Evolutionary conservation across 2,797 vertebrate genomes (phyloP), one percentile per base, ranked within the genome.

Genomic region (Sciurus vulgaris): DNA sequence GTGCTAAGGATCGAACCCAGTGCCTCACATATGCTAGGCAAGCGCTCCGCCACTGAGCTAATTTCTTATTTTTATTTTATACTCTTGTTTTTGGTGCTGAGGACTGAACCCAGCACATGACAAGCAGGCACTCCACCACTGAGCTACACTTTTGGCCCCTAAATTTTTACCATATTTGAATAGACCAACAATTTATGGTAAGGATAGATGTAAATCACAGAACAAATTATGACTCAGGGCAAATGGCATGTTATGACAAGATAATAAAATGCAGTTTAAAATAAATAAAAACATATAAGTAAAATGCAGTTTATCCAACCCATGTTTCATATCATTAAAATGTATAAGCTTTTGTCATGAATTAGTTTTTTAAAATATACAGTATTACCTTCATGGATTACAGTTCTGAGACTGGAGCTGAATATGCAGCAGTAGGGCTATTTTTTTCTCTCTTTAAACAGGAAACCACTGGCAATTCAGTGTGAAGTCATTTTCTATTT

Each of bases 401-500:
- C 0, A 95, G 76, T 20, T 13, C 15, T 26, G 59, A 86, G 79
- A 70, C 17, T 56, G 30, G 49, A 63, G 51, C 17, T 63, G 88
- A 72, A 70, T 95, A 86, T 87, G 41, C 65, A 83, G 74, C n/a
- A 79, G 69, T 70, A 18, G 18, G 54, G 63, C 67, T 73, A 4
- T 89, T 88, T 86, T 49, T n/a, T 85, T 93, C 81, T 91, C 87
- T 92, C 88, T 93, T 92, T 76, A 90, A 82, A 90, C 83, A 94
- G 89, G 86, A 96, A 97, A 93, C 89, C 65, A 77, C 93, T 72
- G 81, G 81, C 95, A 93, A 76, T 92, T 96, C 83, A 88, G 81
- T 82, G 89, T 92, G 86, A 94, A 96, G 93, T 96, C 95, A 97
- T 94, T 95, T 97, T 97, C 96, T 96, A 86, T 96, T 96, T 97